A percentile compares a stretch with the other conserved stretches of the same genome.
Evolutionary conservation across 2,888 invertebrate genomes (phyloP).

Genomic region (Catocala fraxini): DNA sequence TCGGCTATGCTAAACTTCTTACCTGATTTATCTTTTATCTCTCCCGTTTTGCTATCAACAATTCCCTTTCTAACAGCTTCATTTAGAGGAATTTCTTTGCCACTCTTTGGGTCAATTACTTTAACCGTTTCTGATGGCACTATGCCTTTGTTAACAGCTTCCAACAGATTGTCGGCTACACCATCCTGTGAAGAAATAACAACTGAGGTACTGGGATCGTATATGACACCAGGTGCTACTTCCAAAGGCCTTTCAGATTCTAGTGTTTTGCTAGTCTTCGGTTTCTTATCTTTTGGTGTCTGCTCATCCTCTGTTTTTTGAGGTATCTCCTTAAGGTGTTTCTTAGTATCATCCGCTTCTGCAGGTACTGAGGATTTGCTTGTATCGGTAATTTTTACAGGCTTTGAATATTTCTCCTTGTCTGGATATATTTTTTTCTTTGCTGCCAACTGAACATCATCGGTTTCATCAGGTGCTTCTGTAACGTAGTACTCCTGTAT

Average conservation of each 20-base stretch:
- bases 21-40: constrained; percentile 89
- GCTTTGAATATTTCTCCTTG: constrained; percentile 17
- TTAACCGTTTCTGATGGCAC: constrained; percentile 90
- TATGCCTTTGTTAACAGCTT: constrained; percentile 92
- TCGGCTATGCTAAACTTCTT: constrained; percentile 90
- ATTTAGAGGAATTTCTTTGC: constrained; percentile 90
- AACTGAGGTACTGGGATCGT: constrained; percentile 91
- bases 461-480: constrained; percentile 60
- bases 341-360: constrained; percentile 7
- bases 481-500: constrained; percentile 55
- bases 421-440: constrained; percentile 18
- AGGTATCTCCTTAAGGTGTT: constrained; percentile 11
- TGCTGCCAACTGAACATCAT: constrained; percentile 39
- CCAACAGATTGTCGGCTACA: constrained; percentile 89
- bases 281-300: constrained; percentile 13
- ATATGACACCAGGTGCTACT: constrained; percentile 90
- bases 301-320: constrained; percentile 12
- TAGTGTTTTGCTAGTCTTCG: background rate
- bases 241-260: constrained; percentile 72
- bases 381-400: constrained; percentile 9
- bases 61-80: constrained; percentile 93
- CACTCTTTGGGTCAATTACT: constrained; percentile 90
- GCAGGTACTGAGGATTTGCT: constrained; percentile 11
- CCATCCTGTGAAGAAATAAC: constrained; percentile 90
- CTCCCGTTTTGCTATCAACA: constrained; percentile 90